These are phyloP conservation scores for Archocentrus centrarchus DNA, from an alignment of 2,113 vertebrate genomes.

Conservation along the genomic window DNA sequence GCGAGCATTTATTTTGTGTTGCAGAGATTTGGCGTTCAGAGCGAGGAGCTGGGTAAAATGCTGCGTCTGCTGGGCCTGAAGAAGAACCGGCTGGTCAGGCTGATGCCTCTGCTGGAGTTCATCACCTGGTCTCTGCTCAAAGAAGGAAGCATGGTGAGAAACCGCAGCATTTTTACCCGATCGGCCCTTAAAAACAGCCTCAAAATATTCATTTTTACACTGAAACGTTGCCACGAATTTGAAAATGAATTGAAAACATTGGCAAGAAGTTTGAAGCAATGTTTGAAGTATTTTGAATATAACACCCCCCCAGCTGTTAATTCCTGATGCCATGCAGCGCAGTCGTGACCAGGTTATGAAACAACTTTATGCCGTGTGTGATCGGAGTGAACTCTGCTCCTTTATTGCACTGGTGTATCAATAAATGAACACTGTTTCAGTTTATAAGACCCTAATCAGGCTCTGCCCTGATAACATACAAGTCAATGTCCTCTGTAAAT, in stretches of 20 bases:
- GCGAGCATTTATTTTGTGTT: not conserved
- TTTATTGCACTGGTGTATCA: not conserved
- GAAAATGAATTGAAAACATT: not conserved
- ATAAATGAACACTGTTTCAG: not conserved
- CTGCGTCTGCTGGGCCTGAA: constrained; percentile 73
- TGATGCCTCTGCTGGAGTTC: constrained; percentile 82
- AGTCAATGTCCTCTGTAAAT: not conserved
- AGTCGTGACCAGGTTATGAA: not conserved
- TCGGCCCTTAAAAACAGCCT: not conserved
- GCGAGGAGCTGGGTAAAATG: constrained; percentile 69
- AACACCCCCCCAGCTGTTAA: not conserved
- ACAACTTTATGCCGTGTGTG: not conserved
- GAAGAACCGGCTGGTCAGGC: constrained; percentile 72
- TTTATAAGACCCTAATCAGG: not conserved
- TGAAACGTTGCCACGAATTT: not conserved
- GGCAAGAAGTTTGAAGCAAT: not conserved
- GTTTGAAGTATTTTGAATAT: not conserved
- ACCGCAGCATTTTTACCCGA: not conserved
- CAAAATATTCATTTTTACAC: not conserved
- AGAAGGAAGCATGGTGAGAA: constrained; percentile 76
- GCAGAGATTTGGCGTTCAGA: constrained; percentile 77
- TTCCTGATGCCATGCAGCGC: not conserved
- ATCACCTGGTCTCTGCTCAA: constrained; percentile 84
- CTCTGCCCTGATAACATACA: not conserved
- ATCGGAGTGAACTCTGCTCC: constrained; percentile 19